These are phyloP conservation scores for Tipula unca DNA, from an alignment of 2,888 invertebrate genomes.

Conservation along the genomic window DNA sequence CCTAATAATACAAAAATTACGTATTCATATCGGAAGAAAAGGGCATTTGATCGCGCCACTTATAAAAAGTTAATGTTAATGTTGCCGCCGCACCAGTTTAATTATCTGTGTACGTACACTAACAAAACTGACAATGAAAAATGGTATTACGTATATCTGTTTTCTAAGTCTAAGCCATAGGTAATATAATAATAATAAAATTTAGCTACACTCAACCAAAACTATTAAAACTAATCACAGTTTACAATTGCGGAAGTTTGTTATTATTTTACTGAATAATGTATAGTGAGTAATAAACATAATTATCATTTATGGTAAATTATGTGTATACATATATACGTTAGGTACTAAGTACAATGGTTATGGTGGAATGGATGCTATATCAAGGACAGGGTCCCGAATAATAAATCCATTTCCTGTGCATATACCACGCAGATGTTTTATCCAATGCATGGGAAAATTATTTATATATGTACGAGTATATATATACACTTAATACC, in stretches of 20 bases:
- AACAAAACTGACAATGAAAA: background rate
- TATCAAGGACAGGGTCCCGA: background rate
- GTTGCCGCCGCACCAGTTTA: background rate
- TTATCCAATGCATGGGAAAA: background rate
- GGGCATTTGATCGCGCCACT: background rate
- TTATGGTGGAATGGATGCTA: background rate
- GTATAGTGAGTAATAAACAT: background rate
- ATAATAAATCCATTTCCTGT: background rate
- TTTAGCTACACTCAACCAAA: too few species aligned
- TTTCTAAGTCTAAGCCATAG: too few species aligned
- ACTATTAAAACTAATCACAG: background rate
- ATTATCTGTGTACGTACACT: background rate
- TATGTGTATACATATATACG: background rate
- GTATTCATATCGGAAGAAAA: background rate
- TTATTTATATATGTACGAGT: too few species aligned
- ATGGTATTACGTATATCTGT: too few species aligned
- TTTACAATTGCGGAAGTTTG: background rate
- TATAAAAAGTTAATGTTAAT: background rate
- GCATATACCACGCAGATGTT: background rate
- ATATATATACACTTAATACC: background rate
- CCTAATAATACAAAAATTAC: background rate
- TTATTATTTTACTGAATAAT: background rate
- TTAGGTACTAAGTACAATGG: background rate
- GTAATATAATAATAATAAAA: background rate
- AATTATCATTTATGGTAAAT: background rate